phyloP scores from a whole-genome alignment of 2,113 vertebrate species.

The Mustela nigripes region DNA sequence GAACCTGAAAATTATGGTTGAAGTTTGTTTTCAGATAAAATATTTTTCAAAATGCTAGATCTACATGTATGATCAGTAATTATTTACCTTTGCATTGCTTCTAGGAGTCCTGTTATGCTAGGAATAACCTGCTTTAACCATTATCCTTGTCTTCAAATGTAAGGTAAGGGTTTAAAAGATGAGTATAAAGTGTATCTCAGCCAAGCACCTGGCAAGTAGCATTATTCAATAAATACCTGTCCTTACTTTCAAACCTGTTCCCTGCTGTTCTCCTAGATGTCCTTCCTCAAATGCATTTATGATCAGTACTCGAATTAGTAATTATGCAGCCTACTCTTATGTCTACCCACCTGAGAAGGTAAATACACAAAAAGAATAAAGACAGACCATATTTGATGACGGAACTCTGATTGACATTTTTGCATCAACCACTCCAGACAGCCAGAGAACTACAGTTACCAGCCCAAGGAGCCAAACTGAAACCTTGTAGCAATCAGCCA shows the following conservation, averaged over 20 bases:
- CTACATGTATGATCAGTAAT: background rate
- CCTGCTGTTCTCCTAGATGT: background rate
- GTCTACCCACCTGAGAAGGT: background rate
- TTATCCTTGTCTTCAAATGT: background rate
- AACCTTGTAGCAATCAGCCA: background rate
- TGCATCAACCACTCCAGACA: background rate
- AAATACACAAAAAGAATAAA: background rate
- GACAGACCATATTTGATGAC: background rate
- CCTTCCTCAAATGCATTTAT: background rate
- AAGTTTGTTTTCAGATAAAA: background rate
- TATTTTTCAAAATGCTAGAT: background rate
- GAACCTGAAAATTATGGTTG: background rate
- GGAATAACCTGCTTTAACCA: background rate
- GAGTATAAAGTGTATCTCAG: background rate
- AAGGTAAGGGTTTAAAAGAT: background rate
- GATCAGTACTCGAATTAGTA: background rate
- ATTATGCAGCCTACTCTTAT: background rate
- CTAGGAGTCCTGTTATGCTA: background rate
- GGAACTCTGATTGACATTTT: background rate
- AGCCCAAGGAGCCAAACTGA: background rate
- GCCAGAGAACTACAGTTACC: background rate
- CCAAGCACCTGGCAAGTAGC: background rate
- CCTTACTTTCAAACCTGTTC: background rate
- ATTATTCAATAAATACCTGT: background rate
- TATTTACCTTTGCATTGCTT: background rate